Evolutionary conservation across 2,888 invertebrate genomes (phyloP).

Genomic region (Xestia ashworthii): DNA sequence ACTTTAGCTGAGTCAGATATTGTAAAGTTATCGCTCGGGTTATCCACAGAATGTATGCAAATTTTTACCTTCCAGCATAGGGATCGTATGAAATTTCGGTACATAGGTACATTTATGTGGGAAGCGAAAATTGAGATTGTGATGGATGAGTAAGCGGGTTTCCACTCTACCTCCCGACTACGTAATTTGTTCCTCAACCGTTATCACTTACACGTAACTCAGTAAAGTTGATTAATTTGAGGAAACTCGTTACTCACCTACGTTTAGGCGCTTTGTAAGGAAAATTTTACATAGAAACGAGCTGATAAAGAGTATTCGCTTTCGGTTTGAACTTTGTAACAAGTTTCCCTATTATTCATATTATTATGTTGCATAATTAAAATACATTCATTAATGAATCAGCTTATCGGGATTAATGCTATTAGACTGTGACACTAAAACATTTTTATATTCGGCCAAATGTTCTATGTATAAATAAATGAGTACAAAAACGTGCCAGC

Average conservation of each 20-base stretch:
- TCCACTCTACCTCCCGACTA: slow-evolving; percentile 42
- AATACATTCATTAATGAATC: slow-evolving; percentile 15
- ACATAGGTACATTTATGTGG: slow-evolving; percentile 24
- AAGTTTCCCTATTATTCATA: slow-evolving; percentile 21
- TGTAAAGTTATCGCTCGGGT: slow-evolving; percentile 37
- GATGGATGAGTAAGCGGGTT: slow-evolving; percentile 50
- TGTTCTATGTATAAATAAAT: background rate
- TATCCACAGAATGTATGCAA: slow-evolving; percentile 51
- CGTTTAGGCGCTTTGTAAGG: slow-evolving; percentile 42
- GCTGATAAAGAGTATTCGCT: slow-evolving; percentile 43
- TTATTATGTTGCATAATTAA: slow-evolving; percentile 11
- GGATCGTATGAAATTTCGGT: slow-evolving; percentile 36
- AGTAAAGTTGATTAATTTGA: slow-evolving; percentile 59
- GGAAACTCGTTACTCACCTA: slow-evolving; percentile 55
- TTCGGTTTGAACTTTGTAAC: background rate
- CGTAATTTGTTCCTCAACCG: slow-evolving; percentile 50
- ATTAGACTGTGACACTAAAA: slow-evolving; percentile 4
- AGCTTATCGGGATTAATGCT: slow-evolving; percentile 27
- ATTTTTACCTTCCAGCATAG: slow-evolving; percentile 26
- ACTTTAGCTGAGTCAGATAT: slow-evolving; percentile 29
- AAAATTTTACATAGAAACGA: slow-evolving; percentile 56
- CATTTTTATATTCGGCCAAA: background rate
- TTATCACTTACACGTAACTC: slow-evolving; percentile 56
- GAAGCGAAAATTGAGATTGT: slow-evolving; percentile 13
- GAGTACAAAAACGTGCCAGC: background rate